Percentiles rank a stretch among this genome's conserved stretches.
Evolutionary conservation across 2,797 vertebrate genomes (phyloP).

Genomic region (Xiphophorus birchmanni): DNA sequence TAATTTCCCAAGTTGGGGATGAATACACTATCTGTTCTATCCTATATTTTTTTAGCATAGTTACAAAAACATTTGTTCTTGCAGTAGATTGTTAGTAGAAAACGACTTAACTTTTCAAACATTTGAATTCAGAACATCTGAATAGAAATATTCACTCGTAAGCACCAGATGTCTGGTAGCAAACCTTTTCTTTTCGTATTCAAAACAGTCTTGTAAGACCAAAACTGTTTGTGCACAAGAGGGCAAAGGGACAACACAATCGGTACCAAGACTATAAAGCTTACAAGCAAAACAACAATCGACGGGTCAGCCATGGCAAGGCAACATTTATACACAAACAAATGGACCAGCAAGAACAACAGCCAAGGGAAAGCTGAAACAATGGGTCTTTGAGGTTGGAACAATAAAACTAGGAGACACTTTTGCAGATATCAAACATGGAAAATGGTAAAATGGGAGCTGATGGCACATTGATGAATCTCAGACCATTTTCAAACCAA

Average conservation of each 20-base stretch:
- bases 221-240: background rate
- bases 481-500: constrained; percentile 71
- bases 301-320: constrained; percentile 71
- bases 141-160: background rate
- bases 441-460: constrained; percentile 82
- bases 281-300: constrained; percentile 61
- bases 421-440: constrained; percentile 75
- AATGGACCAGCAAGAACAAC: constrained; percentile 88
- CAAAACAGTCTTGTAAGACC: background rate
- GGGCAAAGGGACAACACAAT: background rate
- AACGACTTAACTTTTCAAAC: background rate
- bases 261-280: constrained; percentile 14
- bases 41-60: background rate
- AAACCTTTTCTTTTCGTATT: background rate
- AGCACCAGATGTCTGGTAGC: background rate
- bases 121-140: background rate
- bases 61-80: background rate
- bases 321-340: constrained; percentile 84
- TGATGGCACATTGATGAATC: constrained; percentile 74
- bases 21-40: background rate
- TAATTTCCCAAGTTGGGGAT: background rate
- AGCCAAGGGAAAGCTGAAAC: constrained; percentile 83
- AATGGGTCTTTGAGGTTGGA: constrained; percentile 80
- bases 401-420: constrained; percentile 60
- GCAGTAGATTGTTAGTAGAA: background rate